Conservation (phyloP, 2,113 vertebrate species). For the Ifrita kowaldi region DNA sequence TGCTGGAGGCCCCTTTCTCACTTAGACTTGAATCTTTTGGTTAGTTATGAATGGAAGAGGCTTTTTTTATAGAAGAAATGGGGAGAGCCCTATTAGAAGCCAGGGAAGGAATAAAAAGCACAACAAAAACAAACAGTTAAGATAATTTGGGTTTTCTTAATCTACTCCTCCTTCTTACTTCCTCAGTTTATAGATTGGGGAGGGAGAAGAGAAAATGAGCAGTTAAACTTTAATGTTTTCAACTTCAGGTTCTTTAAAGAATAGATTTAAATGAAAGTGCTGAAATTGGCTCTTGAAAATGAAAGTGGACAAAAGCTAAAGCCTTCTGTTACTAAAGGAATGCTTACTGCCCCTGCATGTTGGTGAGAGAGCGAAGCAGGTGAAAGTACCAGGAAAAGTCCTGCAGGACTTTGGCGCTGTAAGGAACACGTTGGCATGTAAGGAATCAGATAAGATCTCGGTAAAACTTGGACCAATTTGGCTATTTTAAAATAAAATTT, state of each 20-base stretch:
- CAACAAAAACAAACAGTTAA: not conserved
- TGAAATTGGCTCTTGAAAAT: not conserved
- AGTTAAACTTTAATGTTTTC: not conserved
- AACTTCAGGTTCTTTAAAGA: not conserved
- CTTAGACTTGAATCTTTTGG: not conserved
- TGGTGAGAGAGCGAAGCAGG: not conserved
- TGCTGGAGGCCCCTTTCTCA: not conserved
- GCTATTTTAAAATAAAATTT: not conserved
- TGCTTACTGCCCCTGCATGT: not conserved
- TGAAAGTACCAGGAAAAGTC: not conserved
- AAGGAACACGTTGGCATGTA: not conserved
- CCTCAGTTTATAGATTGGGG: not conserved
- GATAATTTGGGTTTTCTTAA: not conserved
- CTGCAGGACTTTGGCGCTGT: not conserved
- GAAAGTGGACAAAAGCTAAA: not conserved
- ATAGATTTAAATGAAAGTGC: not conserved
- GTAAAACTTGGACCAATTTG: not conserved
- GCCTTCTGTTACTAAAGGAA: not conserved
- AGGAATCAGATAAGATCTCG: not conserved
- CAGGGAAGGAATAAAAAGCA: not conserved
- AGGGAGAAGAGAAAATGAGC: not conserved
- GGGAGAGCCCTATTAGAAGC: not conserved
- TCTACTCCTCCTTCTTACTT: not conserved
- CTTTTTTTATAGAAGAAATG: not conserved
- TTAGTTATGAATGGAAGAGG: not conserved